A percentile compares a stretch with the other conserved stretches of the same genome.
phyloP scores from a whole-genome alignment of 2,113 vertebrate genomes.

The Dendropsophus ebraccatus region DNA sequence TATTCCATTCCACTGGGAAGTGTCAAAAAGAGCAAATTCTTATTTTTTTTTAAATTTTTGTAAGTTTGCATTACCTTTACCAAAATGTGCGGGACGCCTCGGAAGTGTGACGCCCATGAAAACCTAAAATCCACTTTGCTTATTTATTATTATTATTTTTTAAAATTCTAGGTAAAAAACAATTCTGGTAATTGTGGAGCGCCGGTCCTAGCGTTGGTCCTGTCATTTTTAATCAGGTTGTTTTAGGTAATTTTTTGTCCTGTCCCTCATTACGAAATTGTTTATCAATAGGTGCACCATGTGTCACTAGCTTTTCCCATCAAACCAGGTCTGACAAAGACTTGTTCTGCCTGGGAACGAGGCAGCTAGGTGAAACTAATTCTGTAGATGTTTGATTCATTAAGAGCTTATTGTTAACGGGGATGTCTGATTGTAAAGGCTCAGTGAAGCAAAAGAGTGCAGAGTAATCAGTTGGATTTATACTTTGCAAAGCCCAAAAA shows the following conservation, averaged over 20 bases:
- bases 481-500: conserved; percentile 88
- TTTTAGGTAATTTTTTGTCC: conserved; percentile 87
- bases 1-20: conserved; percentile 2
- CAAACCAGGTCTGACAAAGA: conserved; percentile 98
- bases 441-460: conserved; percentile 98
- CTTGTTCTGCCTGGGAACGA: conserved; percentile 94
- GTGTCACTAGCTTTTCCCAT: conserved; percentile 98
- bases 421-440: conserved; percentile 98
- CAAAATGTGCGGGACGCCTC: no score
- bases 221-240: conserved; percentile 83
- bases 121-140: conserved; percentile 38
- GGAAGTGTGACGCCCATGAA: no score
- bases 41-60: neutral
- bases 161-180: conserved; percentile 43
- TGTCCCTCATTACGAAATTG: conserved; percentile 92
- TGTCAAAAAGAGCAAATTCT: neutral
- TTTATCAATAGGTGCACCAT: conserved; percentile 98
- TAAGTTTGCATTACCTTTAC: neutral
- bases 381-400: conserved; percentile 99
- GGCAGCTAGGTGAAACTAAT: conserved; percentile 99
- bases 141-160: conserved; percentile 70
- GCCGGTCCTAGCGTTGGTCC: conserved; percentile 70
- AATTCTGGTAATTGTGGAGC: conserved; percentile 73
- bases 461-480: conserved; percentile 99
- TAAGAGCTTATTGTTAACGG: conserved; percentile 98